Base-by-base conservation (phyloP, 2,113 vertebrate genomes). In the Pelmatolapia mariae region DNA sequence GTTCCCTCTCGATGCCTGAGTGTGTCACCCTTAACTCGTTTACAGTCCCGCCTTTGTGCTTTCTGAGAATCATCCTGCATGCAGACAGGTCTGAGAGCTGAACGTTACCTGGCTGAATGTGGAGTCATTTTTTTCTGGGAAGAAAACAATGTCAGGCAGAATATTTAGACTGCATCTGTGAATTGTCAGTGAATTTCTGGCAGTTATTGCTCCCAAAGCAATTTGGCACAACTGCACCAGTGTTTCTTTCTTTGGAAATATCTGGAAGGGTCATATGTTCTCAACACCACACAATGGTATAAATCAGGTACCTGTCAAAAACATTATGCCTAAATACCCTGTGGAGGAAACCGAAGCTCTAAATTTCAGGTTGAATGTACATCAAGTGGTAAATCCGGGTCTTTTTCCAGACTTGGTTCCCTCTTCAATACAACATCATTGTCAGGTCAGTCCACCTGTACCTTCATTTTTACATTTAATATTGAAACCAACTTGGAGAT, bases 331-430 rank as follows among this genome's bases (percentile, higher is more conserved):
- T 66, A 66, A 66, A 0, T 66, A 66, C 18, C 31, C 31, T 38
- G 19, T n/a, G 18, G 61, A 66, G 61, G 31, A 66, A 66, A 38
- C 10, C 0, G 61, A 38, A n/a, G 59, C 36, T 63, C 61, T 12
- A 10, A 2, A 1, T 68, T 68, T 68, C 3, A 22, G 19, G 19
- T 71, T 71, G n/a, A 40, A 71, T 24, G 0, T 43, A 71, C 19
- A 22, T 71, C 63, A 43, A 40, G 36, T 8, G 19, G 61, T 66
- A 12, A 36, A 66, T 36, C 18, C 3, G 5, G 61, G 61, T 40
- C 63, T 15, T 40, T 40, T 40, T 15, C n/a, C 0, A 0, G 5
- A 40, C n/a, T 9, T 15, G 19, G 11, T 40, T 40, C 4, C 19
- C 66, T 45, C 66, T 26, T 73, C 66, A 45, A 45, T 6, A 6